phyloP scores from a whole-genome alignment of 2,113 vertebrate species.

The Piaya cayana region DNA sequence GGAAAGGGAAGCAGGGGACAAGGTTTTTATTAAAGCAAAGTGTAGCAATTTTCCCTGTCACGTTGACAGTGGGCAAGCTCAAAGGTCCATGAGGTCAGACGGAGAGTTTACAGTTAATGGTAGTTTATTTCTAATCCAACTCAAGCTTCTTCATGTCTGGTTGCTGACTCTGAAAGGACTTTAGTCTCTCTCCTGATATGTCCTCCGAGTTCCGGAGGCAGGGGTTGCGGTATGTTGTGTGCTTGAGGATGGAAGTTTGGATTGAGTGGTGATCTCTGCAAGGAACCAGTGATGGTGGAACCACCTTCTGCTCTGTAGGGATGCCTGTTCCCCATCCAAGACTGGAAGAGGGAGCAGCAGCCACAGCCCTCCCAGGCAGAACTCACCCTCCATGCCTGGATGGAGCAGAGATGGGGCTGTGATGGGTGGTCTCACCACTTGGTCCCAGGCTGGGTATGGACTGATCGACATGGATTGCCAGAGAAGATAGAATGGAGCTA shows the following conservation, averaged over 20 bases:
- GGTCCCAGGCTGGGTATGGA: not conserved
- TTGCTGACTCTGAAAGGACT: conserved; percentile 18
- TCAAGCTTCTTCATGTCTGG: not conserved
- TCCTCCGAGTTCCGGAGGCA: not conserved
- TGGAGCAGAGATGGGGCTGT: not conserved
- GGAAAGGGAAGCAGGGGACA: not conserved
- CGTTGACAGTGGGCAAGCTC: not conserved
- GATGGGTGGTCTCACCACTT: not conserved
- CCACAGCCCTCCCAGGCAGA: not conserved
- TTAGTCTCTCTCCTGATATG: not conserved
- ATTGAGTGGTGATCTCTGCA: not conserved
- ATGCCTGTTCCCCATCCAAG: not conserved
- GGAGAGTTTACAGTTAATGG: not conserved
- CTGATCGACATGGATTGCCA: not conserved
- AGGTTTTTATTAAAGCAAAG: not conserved
- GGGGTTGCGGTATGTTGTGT: accelerated
- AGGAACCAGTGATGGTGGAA: not conserved
- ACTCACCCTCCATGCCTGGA: not conserved
- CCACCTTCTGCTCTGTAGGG: not conserved
- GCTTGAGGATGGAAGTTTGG: not conserved
- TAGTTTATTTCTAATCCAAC: not conserved
- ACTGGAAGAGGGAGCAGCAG: not conserved
- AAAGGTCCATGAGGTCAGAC: not conserved
- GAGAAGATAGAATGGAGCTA: not conserved
- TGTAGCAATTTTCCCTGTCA: not conserved